A percentile compares a stretch with the other conserved stretches of the same genome.
Conservation (phyloP, 1,140 invertebrate species). For the Drosophila asahinai region DNA sequence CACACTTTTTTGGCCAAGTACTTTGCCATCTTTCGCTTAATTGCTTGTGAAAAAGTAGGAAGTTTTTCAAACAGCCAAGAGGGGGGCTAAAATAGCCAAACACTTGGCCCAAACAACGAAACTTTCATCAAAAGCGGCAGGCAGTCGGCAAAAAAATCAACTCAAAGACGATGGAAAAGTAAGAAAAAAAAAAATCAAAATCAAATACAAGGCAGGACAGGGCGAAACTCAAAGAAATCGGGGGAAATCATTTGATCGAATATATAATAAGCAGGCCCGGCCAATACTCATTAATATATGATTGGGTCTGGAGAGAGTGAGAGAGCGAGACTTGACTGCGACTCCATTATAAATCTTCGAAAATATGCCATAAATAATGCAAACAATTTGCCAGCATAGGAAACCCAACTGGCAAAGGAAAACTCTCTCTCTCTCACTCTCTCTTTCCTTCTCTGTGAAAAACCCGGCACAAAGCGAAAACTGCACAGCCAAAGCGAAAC, state of each 20-base stretch:
- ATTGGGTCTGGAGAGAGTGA: constrained; percentile 43
- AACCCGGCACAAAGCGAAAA: constrained; percentile 38
- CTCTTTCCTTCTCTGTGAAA: constrained; percentile 2
- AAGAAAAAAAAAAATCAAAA: constrained; percentile 8
- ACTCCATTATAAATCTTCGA: constrained; percentile 82
- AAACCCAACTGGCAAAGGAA: constrained; percentile 60
- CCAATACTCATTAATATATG: constrained; percentile 75
- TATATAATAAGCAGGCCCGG: constrained; percentile 53
- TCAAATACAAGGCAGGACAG: constrained; percentile 10
- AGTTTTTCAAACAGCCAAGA: constrained; percentile 38
- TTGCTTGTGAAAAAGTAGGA: constrained; percentile 69
- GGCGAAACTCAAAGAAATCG: constrained; percentile 21
- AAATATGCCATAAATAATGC: constrained; percentile 80
- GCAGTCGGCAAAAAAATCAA: constrained; percentile 19
- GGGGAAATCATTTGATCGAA: constrained; percentile 53
- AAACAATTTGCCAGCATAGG: constrained; percentile 72
- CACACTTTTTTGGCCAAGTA: constrained; percentile 60
- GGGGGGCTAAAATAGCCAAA: constrained; percentile 28
- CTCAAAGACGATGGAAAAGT: constrained; percentile 13
- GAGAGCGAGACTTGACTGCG: constrained; percentile 33
- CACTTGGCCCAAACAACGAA: constrained; percentile 51
- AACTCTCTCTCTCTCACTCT: constrained; percentile 15
- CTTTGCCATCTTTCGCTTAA: constrained; percentile 74
- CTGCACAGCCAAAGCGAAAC: constrained; percentile 56
- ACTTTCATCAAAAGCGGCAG: constrained; percentile 47